These are phyloP conservation scores for Caenorhabditis latens DNA, from an alignment of 1,140 invertebrate species.

Conservation along the genomic window DNA sequence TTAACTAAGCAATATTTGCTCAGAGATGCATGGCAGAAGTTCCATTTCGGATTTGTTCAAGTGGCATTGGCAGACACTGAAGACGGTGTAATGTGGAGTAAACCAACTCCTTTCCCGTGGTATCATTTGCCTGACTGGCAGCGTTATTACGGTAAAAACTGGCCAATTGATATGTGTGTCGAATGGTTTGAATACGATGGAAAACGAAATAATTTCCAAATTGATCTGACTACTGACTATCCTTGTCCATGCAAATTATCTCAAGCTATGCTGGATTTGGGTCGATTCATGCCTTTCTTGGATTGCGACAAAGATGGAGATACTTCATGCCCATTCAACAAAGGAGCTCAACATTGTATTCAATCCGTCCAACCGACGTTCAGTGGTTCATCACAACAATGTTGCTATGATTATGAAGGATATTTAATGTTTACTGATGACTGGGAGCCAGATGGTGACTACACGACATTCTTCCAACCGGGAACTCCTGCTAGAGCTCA, in stretches of 20 bases:
- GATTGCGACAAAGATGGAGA: slow-evolving; percentile 92
- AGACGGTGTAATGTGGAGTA: slow-evolving; percentile 87
- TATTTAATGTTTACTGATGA: slow-evolving; percentile 68
- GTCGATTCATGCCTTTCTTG: slow-evolving; percentile 89
- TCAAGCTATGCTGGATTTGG: slow-evolving; percentile 92
- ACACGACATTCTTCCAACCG: slow-evolving; percentile 85
- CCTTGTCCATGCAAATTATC: slow-evolving; percentile 91
- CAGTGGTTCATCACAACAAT: slow-evolving; percentile 66
- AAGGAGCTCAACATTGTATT: slow-evolving; percentile 90
- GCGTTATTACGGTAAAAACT: slow-evolving; percentile 82
- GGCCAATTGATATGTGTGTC: slow-evolving; percentile 87
- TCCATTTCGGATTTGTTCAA: slow-evolving; percentile 68
- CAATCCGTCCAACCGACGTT: slow-evolving; percentile 84
- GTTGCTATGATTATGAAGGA: slow-evolving; percentile 69
- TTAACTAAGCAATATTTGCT: slow-evolving; percentile 58
- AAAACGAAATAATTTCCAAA: slow-evolving; percentile 67
- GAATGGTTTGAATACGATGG: slow-evolving; percentile 89
- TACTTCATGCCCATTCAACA: slow-evolving; percentile 89
- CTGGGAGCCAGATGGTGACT: slow-evolving; percentile 67
- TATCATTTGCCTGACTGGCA: slow-evolving; percentile 91
- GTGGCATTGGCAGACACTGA: slow-evolving; percentile 64
- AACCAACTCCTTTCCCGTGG: slow-evolving; percentile 90
- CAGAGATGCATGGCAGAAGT: slow-evolving; percentile 63
- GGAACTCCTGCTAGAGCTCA: slow-evolving; percentile 79
- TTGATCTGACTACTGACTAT: slow-evolving; percentile 73